Evolutionary conservation across 2,888 invertebrate species (phyloP).

Genomic region (Melanostoma scalare): DNA sequence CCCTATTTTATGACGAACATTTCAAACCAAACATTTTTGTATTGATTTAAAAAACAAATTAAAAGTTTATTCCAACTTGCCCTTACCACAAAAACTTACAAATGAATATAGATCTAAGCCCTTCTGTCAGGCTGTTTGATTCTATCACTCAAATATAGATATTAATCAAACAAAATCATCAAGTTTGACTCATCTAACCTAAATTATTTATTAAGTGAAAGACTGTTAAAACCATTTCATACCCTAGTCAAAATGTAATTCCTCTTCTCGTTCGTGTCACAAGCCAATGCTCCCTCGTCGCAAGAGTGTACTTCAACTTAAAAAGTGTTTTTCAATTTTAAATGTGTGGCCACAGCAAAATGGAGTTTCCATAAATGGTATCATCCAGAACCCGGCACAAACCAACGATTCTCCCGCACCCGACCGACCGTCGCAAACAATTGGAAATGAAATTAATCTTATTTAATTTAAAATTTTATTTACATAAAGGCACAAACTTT

Average conservation of each 20-base stretch:
- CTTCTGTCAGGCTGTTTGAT: no score
- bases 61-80: no score
- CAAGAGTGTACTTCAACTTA: slow-evolving; percentile 19
- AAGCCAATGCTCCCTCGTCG: slow-evolving; percentile 1
- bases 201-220: background rate
- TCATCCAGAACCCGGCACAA: background rate
- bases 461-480: slow-evolving; percentile 73
- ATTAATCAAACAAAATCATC: background rate
- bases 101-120: no score
- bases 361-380: background rate
- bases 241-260: slow-evolving; percentile 22
- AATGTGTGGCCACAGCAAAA: slow-evolving; percentile 65
- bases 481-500: slow-evolving; percentile 68
- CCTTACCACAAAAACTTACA: no score
- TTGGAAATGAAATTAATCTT: slow-evolving; percentile 70
- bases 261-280: background rate
- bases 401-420: slow-evolving; percentile 5
- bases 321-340: slow-evolving; percentile 58
- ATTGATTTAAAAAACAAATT: no score
- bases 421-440: slow-evolving; percentile 43
- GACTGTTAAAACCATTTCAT: slow-evolving; percentile 23
- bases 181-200: background rate
- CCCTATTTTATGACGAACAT: no score
- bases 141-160: no score
- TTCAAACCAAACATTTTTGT: no score